A percentile compares a stretch with the other conserved stretches of the same genome.
phyloP scores from a whole-genome alignment of 2,113 vertebrate genomes.

The Eulemur rufifrons region DNA sequence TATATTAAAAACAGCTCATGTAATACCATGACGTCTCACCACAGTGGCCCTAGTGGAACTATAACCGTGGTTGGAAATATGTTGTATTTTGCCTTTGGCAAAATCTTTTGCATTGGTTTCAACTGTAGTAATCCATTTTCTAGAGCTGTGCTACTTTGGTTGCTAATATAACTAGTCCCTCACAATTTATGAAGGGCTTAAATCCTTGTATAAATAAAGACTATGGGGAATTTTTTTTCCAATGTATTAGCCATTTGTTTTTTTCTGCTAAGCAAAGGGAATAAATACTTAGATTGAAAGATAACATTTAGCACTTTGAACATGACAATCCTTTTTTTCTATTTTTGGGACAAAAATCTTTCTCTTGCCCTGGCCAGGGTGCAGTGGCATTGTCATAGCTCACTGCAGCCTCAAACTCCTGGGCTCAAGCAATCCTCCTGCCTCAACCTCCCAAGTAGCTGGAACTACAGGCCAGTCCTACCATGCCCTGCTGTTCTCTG shows the following conservation, averaged over 20 bases:
- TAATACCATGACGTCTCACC: conserved; percentile 50
- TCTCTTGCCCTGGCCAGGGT: too few relatives aligned
- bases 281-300: not conserved
- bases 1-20: conserved; percentile 74
- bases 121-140: conserved; percentile 60
- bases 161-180: not conserved
- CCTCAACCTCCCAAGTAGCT: too few relatives aligned
- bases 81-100: conserved; percentile 62
- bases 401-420: too few relatives aligned
- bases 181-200: not conserved
- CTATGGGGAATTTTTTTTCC: not conserved
- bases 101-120: conserved; percentile 53
- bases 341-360: too few relatives aligned
- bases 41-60: conserved; percentile 23
- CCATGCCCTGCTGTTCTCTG: not conserved
- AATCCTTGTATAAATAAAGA: not conserved
- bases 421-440: too few relatives aligned
- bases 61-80: conserved; percentile 27
- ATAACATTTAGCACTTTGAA: not conserved
- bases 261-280: not conserved
- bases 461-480: too few relatives aligned
- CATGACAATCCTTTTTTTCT: not conserved
- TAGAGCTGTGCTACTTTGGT: not conserved
- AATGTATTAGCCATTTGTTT: not conserved
- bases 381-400: too few relatives aligned